phyloP scores from a whole-genome alignment of 2,113 vertebrate genomes.

The Myanophis thanlyinensis region DNA sequence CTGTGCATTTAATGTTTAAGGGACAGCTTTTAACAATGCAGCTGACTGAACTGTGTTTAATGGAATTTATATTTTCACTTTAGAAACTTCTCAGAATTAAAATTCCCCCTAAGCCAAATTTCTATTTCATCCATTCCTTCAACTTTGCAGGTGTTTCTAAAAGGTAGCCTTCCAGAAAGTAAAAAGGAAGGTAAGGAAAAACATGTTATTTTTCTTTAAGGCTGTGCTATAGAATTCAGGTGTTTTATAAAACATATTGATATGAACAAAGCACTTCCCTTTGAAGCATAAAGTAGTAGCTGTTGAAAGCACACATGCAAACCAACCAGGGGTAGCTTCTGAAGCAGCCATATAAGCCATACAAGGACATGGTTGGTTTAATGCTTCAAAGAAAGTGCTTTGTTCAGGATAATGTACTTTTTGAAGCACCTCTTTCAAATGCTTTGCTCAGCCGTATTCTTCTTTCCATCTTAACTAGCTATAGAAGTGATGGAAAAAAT shows the following conservation, averaged over 20 bases:
- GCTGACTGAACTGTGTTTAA: constrained; percentile 50
- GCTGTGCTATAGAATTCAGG: background rate
- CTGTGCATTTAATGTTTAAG: constrained; percentile 23
- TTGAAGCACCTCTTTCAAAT: background rate
- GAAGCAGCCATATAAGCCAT: background rate
- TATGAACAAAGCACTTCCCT: background rate
- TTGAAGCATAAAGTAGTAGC: background rate
- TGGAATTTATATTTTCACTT: constrained; percentile 43
- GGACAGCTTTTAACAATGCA: constrained; percentile 36
- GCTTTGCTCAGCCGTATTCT: background rate
- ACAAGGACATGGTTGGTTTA: background rate
- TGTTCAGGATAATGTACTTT: background rate
- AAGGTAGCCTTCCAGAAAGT: background rate
- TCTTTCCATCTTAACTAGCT: background rate
- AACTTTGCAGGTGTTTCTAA: background rate
- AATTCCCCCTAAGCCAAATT: constrained; percentile 11
- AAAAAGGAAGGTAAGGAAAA: background rate
- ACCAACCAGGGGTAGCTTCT: background rate
- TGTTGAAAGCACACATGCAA: background rate
- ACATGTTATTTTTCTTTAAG: background rate
- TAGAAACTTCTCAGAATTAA: constrained; percentile 51
- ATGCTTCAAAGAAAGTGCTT: background rate
- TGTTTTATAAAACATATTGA: background rate
- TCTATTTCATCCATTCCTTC: background rate
- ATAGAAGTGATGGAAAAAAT: background rate